Evolutionary conservation across 2,797 vertebrate species (phyloP).

Genomic region (Danio tinwini): DNA sequence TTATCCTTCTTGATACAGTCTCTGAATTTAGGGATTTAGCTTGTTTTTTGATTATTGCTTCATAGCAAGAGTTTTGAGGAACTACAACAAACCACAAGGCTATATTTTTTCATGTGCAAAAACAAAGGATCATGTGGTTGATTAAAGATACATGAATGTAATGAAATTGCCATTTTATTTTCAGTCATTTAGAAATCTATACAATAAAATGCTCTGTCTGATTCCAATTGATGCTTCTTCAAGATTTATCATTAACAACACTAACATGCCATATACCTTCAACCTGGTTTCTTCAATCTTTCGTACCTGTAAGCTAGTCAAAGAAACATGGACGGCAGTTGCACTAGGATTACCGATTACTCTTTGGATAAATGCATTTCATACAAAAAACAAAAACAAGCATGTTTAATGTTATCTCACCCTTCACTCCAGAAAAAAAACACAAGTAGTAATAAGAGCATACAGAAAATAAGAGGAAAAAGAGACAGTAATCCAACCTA

Average conservation of each 20-base stretch:
- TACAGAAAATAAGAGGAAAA: neutral
- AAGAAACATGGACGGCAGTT: neutral
- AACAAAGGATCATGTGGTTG: neutral
- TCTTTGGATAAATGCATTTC: slow-evolving; percentile 5
- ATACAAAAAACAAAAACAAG: neutral
- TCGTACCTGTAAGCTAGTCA: neutral
- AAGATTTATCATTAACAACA: neutral
- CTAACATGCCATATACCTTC: neutral
- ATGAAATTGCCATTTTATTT: slow-evolving; percentile 20
- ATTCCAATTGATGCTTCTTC: neutral
- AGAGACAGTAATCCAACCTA: neutral
- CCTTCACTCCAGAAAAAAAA: neutral
- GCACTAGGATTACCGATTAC: neutral
- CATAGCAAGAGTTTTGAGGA: neutral
- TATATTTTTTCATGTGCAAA: slow-evolving; percentile 3
- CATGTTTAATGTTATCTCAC: neutral
- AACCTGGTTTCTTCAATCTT: neutral
- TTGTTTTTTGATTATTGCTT: neutral
- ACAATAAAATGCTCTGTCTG: slow-evolving; percentile 25
- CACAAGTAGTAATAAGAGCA: too few relatives aligned
- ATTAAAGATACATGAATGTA: neutral
- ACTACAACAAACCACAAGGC: neutral
- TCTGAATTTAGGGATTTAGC: neutral
- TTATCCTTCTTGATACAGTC: neutral
- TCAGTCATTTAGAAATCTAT: slow-evolving; percentile 9